These are phyloP conservation scores for Bradypodion ventrale DNA, from an alignment of 2,797 vertebrate genomes.

Conservation along the genomic window DNA sequence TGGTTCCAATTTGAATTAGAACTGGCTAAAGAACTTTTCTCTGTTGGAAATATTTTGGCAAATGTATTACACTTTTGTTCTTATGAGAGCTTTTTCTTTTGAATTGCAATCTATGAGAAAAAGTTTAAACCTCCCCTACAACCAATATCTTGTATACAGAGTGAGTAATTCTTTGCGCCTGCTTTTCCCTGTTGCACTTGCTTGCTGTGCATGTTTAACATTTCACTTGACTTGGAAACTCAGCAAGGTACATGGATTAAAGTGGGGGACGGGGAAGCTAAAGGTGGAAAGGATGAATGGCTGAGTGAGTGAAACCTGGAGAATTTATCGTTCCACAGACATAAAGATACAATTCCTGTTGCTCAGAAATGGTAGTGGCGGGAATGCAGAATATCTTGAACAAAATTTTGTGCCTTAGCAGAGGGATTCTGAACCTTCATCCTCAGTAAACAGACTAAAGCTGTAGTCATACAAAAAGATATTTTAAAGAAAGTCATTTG, in stretches of 20 bases:
- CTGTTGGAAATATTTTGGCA: conserved; percentile 18
- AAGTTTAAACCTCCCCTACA: too few relatives aligned
- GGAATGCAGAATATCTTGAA: conserved; percentile 57
- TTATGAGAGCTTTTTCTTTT: conserved; percentile 32
- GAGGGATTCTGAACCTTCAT: conserved; percentile 76
- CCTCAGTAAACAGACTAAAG: conserved; percentile 59
- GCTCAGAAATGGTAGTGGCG: conserved; percentile 67
- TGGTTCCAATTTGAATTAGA: conserved; percentile 60
- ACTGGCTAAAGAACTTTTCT: conserved; percentile 58
- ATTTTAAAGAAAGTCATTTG: neutral
- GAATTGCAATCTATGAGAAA: neutral
- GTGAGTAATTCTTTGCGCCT: conserved; percentile 47
- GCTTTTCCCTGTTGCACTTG: conserved; percentile 44
- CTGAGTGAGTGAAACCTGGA: conserved; percentile 66
- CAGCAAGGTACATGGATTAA: conserved; percentile 67
- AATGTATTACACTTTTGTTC: conserved; percentile 28
- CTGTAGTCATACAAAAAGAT: neutral
- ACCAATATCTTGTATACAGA: conserved; percentile 3
- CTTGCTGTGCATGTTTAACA: conserved; percentile 53
- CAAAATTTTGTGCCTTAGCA: conserved; percentile 63
- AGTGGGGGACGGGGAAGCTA: conserved; percentile 55
- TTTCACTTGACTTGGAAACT: conserved; percentile 69
- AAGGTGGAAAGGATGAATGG: conserved; percentile 74
- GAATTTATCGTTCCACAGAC: conserved; percentile 68
- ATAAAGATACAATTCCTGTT: conserved; percentile 66